Percentiles rank a stretch among this genome's conserved stretches.
phyloP scores from a whole-genome alignment of 2,888 invertebrate species.

The Cartodere bifasciata region DNA sequence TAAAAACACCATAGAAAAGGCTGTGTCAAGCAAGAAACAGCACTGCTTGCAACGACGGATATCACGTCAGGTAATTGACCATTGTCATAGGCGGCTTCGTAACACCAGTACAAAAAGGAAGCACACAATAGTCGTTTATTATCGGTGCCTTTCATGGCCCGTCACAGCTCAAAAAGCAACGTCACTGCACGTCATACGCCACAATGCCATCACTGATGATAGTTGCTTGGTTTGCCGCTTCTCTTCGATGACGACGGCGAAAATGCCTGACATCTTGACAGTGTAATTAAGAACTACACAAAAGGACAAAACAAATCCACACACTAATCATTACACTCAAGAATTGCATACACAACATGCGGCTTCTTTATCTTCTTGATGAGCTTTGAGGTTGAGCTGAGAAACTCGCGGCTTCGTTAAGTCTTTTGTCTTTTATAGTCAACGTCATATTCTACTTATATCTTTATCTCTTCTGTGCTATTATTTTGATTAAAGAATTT shows the following conservation, averaged over 20 bases:
- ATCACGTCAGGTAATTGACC: slow-evolving; percentile 30
- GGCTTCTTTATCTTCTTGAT: too few relatives aligned
- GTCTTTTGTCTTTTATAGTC: too few relatives aligned
- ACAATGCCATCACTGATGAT: too few relatives aligned
- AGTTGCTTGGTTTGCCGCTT: too few relatives aligned
- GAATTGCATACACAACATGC: too few relatives aligned
- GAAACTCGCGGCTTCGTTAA: too few relatives aligned
- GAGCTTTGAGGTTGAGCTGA: too few relatives aligned
- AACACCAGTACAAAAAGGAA: slow-evolving; percentile 27
- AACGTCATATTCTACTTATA: too few relatives aligned
- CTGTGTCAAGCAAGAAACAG: too few relatives aligned
- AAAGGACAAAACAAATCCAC: slow-evolving; percentile 23
- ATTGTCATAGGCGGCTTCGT: slow-evolving; percentile 25
- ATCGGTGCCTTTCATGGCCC: slow-evolving; percentile 31
- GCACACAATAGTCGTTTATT: slow-evolving; percentile 32
- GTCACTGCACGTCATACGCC: slow-evolving; percentile 29
- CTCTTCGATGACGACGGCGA: slow-evolving; percentile 19
- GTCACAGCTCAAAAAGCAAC: slow-evolving; percentile 28
- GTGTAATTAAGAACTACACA: slow-evolving; percentile 26
- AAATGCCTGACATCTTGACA: slow-evolving; percentile 27
- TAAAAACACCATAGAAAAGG: too few relatives aligned
- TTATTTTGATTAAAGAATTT: too few relatives aligned
- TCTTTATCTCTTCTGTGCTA: too few relatives aligned
- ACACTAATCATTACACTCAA: slow-evolving; percentile 18
- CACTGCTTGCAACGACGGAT: slow-evolving; percentile 13